phyloP scores from a whole-genome alignment of 2,113 vertebrate genomes.

The Motacilla tschutschensis region DNA sequence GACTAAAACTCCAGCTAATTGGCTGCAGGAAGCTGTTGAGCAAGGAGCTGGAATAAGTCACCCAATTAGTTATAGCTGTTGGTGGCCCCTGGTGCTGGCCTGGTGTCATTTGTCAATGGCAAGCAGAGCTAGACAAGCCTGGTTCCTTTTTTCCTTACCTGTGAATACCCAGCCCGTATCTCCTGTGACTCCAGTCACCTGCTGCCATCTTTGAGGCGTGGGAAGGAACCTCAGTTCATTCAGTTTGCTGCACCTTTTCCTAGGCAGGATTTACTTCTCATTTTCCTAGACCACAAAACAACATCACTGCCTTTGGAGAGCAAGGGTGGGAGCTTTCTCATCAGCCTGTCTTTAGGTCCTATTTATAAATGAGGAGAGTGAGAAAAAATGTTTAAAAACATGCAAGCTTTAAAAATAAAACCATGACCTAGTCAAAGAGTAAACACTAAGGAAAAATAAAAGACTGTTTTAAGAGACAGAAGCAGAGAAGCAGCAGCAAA shows the following conservation, averaged over 20 bases:
- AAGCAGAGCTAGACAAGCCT: background rate
- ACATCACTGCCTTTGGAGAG: background rate
- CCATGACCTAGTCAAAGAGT: constrained; percentile 20
- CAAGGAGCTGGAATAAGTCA: background rate
- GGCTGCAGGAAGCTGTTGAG: background rate
- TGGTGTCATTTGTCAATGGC: background rate
- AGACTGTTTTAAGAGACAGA: background rate
- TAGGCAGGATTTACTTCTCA: background rate
- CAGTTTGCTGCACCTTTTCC: background rate
- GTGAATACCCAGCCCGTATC: background rate
- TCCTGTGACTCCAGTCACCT: background rate
- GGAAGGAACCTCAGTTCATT: background rate
- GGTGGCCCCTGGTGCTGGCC: background rate
- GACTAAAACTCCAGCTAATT: background rate
- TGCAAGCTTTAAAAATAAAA: constrained; percentile 48
- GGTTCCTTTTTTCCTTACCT: background rate
- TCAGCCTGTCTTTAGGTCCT: background rate
- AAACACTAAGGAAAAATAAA: constrained; percentile 16
- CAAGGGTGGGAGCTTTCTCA: background rate
- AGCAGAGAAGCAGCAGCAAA: background rate
- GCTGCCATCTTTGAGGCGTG: background rate
- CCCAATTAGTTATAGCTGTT: background rate
- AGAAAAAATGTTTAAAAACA: constrained; percentile 39
- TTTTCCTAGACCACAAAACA: background rate
- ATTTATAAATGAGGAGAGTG: constrained; percentile 30